Evolutionary conservation across 1,140 invertebrate species (phyloP), one percentile per base, ranked within the genome.

Genomic region (Lucilia cuprina): DNA sequence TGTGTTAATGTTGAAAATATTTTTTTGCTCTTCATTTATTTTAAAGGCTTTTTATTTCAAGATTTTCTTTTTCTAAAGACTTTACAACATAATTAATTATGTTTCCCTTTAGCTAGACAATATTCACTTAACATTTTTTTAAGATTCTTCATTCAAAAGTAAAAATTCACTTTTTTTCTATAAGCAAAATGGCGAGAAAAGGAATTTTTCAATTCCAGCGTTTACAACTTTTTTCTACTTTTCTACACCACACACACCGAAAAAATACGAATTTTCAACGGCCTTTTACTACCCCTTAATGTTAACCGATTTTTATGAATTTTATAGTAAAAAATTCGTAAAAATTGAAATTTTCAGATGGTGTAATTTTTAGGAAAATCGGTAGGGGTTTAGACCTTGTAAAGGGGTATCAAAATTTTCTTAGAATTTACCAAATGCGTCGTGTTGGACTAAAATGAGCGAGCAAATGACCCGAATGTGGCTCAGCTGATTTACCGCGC

Each of bases 151-250:
- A 83, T 86, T 30, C 25, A 30, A 30, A 83, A 85, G 82, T 30
- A 85, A 87, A 88, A 87, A 86, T 82, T 80, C 77, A 85, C 19
- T 82, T 85, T 86, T 30, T 70, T 83, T 55, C 82, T 86, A 86
- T 82, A 89, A 85, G 89, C 87, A 89, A 89, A 89, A 89, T 89
- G 88, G 88, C 88, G 88, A 89, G 88, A 88, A 87, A 86, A 88
- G 88, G 89, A 88, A 84, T 87, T 89, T n/a, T 89, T 86, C 85
- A 87, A 89, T 83, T 34, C 84, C 82, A 83, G 60, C 75, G 82
- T 83, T 75, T 87, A 85, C 87, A 86, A 74, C 83, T 86, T 87
- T 88, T 89, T 89, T 87, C 87, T 77, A 65, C 49, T 83, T 55
- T 74, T 82, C 70, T 47, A 75, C 75, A 65, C 49, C 55, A 82